Conservation (phyloP, 1,140 invertebrate species). For the Sipha flava region DNA sequence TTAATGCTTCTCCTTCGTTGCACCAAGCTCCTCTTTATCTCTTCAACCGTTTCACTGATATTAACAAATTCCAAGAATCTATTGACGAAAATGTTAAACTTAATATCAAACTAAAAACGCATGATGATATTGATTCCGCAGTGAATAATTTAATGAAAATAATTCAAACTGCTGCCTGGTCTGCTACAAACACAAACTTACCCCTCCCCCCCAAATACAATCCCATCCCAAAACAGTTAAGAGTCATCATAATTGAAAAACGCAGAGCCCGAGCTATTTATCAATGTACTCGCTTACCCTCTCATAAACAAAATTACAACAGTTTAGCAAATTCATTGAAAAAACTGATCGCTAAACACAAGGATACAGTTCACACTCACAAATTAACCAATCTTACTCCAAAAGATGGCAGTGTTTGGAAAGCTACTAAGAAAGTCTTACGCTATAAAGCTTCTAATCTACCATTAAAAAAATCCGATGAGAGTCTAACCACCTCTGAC, state of each 20-base stretch:
- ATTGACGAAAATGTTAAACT: neutral
- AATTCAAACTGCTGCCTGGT: neutral
- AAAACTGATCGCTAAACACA: neutral
- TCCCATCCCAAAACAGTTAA: neutral
- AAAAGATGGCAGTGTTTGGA: conserved; percentile 24
- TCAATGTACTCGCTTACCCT: neutral
- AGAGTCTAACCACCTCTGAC: conserved; percentile 12
- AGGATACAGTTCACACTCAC: neutral
- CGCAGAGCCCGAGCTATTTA: neutral
- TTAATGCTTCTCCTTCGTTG: neutral
- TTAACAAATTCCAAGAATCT: neutral
- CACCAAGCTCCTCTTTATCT: neutral
- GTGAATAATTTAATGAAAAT: neutral
- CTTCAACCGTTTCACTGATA: neutral
- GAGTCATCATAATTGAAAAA: neutral
- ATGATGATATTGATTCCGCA: neutral
- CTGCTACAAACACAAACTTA: neutral
- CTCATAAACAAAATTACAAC: neutral
- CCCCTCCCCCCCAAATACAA: neutral
- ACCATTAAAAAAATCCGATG: conserved; percentile 34
- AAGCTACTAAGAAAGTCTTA: conserved; percentile 34
- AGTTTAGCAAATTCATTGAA: neutral
- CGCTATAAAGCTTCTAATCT: conserved; percentile 7
- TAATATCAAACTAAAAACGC: neutral
- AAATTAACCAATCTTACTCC: neutral